phyloP scores from a whole-genome alignment of 1,140 invertebrate genomes.

The Pseudachorutes palmiensis region DNA sequence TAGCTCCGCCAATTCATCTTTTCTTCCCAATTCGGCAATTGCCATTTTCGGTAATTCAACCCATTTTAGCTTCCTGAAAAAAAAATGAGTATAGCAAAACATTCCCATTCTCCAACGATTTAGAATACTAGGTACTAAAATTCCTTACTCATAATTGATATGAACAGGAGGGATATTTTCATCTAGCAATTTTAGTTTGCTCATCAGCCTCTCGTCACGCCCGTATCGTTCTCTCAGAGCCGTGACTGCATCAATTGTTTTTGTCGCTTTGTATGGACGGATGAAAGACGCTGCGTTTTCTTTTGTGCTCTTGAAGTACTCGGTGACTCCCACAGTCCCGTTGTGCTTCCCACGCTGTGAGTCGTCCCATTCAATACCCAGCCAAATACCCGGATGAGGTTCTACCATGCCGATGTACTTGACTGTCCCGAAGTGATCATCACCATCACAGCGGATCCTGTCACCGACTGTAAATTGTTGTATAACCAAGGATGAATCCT shows the following conservation, averaged over 20 bases:
- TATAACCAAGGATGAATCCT: too few species aligned
- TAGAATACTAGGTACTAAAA: background rate
- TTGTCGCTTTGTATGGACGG: conserved; percentile 65
- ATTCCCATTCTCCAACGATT: background rate
- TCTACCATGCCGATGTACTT: conserved; percentile 53
- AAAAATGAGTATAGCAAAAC: conserved; percentile 8
- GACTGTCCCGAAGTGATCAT: conserved; percentile 43
- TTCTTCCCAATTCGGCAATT: conserved; percentile 58
- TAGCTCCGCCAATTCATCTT: conserved; percentile 50
- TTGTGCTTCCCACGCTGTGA: conserved; percentile 77
- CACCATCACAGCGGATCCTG: background rate
- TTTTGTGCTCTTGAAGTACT: conserved; percentile 59
- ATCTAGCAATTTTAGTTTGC: conserved; percentile 24
- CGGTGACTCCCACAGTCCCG: conserved; percentile 66
- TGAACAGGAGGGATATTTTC: conserved; percentile 50
- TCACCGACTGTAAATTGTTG: background rate
- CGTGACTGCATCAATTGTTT: conserved; percentile 57
- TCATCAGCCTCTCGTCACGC: conserved; percentile 44
- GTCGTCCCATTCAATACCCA: conserved; percentile 92
- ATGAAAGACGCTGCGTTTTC: conserved; percentile 67
- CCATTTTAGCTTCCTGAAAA: conserved; percentile 60
- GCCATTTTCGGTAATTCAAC: conserved; percentile 61
- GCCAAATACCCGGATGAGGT: conserved; percentile 59
- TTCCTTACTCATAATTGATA: conserved; percentile 53
- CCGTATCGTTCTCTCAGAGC: conserved; percentile 68